Conservation (phyloP, 1,140 invertebrate species). For the Potamilus streckersoni region DNA sequence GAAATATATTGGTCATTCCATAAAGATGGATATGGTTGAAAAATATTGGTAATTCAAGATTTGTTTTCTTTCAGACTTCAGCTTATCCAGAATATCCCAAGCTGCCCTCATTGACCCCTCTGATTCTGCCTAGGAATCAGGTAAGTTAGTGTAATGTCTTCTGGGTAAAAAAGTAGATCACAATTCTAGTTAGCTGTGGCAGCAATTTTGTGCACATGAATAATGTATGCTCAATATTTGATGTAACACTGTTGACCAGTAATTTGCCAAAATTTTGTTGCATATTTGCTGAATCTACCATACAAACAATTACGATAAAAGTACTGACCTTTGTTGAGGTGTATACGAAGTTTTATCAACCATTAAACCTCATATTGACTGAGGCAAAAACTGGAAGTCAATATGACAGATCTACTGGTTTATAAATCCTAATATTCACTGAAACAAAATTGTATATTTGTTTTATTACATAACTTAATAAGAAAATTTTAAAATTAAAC, state of each 20-base stretch:
- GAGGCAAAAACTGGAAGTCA: no score
- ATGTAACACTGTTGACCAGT: neutral
- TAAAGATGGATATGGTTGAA: no score
- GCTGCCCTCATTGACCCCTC: slow-evolving; percentile 54
- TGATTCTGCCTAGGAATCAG: slow-evolving; percentile 59
- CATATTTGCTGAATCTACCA: slow-evolving; percentile 2
- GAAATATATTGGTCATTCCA: neutral
- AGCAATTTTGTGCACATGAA: no score
- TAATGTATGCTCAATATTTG: neutral
- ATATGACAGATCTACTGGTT: no score
- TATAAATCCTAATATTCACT: no score
- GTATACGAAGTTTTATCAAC: no score
- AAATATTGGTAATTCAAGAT: neutral
- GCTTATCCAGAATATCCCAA: slow-evolving; percentile 31
- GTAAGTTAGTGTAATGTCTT: slow-evolving; percentile 29
- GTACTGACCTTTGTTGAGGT: neutral
- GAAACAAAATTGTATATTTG: no score
- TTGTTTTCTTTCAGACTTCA: slow-evolving; percentile 31
- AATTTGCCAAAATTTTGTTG: slow-evolving; percentile 2
- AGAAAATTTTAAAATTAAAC: no score
- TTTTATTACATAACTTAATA: no score
- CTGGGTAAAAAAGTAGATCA: neutral
- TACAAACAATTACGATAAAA: slow-evolving; percentile 3
- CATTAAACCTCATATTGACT: no score
- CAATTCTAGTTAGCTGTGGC: no score